Base-by-base conservation (phyloP, 2,888 invertebrate species). In the Pseudococcus jackbeardsleyi region DNA sequence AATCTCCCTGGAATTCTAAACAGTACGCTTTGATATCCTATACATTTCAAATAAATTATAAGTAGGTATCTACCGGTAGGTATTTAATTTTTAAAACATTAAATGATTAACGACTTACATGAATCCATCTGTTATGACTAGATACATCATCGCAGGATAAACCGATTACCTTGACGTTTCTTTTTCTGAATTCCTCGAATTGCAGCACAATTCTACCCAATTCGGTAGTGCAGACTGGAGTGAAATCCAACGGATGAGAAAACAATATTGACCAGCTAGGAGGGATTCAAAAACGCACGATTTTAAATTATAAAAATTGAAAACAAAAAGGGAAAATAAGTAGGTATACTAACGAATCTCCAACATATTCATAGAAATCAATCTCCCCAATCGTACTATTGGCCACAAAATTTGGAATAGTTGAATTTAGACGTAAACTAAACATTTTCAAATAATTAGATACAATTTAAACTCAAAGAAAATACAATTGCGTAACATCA, bases 201-300 rank as follows among this genome's bases (percentile, higher is more conserved):
- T 96, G 94, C 19, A 95, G 94, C 2, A 95, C 95, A 85, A 96
- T 94, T 79, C 95, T 93, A 4, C 95, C 96, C 90, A 97, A 92
- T 92, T 97, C 97, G 0, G 97, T 97, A 9, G 97, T 97, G 91
- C 97, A 97, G 0, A 97, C 97, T 0, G 97, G 97, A 0, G 97
- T 97, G 91, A 95, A 97, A 92, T 97, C 97, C 11, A 96, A 95
- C 0, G 97, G 97, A 91, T 97, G 97, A 0, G 96, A 96, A 91
- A 97, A 97, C 39, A 97, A 92, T 90, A 97, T 94, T 89, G 96
- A 95, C 98, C 98, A 96, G 79, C 96, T 96, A 90, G 17, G 91
- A 79, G 0, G 9, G 12, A 48, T 26, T 82, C 11, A 6, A 48
- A 42, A n/a, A 22, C 8, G 11, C 22, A 9, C 8, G 0, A 64